Conservation (phyloP, 2,797 vertebrate genomes). For the Mycteria americana region DNA sequence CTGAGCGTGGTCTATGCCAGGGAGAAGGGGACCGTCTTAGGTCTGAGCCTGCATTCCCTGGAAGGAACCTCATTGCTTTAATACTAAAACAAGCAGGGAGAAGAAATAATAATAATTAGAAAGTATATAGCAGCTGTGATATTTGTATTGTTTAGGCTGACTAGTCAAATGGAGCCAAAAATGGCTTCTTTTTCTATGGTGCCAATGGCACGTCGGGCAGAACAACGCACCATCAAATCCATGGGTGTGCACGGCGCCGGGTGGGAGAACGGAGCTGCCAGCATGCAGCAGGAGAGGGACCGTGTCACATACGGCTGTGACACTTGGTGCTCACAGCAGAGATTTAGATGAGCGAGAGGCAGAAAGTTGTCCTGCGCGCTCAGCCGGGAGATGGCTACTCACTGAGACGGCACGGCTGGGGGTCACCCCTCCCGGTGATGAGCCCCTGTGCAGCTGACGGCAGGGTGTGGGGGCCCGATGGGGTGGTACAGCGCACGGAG, state of each 20-base stretch:
- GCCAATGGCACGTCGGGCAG: background rate
- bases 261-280: background rate
- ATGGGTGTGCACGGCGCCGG: rapidly evolving
- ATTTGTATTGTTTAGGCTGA: background rate
- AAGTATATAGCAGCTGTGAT: background rate
- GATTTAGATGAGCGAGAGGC: background rate
- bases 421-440: background rate
- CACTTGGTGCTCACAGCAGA: background rate
- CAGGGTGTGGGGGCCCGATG: rapidly evolving
- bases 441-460: background rate
- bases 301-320: rapidly evolving
- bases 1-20: too few species aligned
- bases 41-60: background rate
- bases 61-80: background rate
- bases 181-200: background rate
- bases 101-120: background rate
- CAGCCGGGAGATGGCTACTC: background rate
- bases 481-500: background rate
- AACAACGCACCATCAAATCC: background rate
- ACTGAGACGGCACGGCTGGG: background rate
- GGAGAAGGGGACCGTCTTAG: background rate
- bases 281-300: background rate
- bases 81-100: background rate
- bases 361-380: background rate
- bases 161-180: background rate